These are phyloP conservation scores for Ictidomys tridecemlineatus DNA, from an alignment of 2,113 vertebrate species.

Conservation along the genomic window DNA sequence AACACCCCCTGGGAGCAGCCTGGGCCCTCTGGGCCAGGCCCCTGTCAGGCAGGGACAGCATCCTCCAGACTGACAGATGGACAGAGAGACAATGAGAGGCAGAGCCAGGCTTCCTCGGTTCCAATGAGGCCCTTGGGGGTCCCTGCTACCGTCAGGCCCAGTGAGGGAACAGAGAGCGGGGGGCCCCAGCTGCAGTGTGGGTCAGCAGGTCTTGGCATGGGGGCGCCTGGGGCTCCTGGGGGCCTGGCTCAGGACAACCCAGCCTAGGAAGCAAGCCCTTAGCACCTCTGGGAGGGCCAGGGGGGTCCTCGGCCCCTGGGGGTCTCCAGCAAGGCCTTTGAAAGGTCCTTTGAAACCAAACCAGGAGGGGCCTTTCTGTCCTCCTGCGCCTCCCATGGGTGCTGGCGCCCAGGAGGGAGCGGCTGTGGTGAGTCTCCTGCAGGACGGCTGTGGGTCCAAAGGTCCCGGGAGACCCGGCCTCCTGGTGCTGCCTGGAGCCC, in stretches of 20 bases:
- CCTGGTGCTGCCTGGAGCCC: rapidly evolving
- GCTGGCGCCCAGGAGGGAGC: rapidly evolving
- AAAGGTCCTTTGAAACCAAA: background rate
- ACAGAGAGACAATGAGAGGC: background rate
- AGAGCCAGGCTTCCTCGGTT: background rate
- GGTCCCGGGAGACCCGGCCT: background rate
- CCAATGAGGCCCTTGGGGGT: background rate
- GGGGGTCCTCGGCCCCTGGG: background rate
- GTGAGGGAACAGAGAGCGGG: too few species aligned
- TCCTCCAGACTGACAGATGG: background rate
- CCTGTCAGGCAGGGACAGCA: background rate
- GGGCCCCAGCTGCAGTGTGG: too few species aligned
- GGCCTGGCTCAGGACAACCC: background rate
- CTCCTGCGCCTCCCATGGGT: background rate
- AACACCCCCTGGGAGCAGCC: background rate
- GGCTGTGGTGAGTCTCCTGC: background rate
- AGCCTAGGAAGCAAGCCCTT: too few species aligned
- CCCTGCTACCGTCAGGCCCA: background rate
- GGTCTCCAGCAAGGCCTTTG: background rate
- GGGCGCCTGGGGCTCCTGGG: background rate
- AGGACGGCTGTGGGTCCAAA: background rate
- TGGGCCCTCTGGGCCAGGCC: background rate
- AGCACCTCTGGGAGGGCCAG: background rate
- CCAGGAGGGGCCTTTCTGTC: background rate
- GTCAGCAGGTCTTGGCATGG: background rate